These are phyloP conservation scores for Paragorgia papillata DNA, from an alignment of 92 coral and sea anemone species.

Conservation along the genomic window DNA sequence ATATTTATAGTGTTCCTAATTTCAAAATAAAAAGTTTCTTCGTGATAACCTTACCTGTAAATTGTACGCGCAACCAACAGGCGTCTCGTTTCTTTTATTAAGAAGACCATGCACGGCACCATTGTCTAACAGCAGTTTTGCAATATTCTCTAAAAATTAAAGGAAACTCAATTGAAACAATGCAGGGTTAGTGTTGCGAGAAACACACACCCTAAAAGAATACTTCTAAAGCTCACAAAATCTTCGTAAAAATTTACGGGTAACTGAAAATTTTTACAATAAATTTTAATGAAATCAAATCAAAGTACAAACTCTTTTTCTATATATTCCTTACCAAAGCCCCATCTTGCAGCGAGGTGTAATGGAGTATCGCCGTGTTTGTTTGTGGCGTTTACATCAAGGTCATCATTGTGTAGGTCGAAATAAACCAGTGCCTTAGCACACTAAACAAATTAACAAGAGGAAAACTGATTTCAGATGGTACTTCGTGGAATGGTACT, in stretches of 20 bases:
- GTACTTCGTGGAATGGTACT: too few species aligned
- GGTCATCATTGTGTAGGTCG: constrained; percentile 63
- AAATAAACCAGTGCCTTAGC: constrained; percentile 72
- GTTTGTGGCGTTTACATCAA: constrained; percentile 79
- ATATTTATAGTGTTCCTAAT: too few species aligned
- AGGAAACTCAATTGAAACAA: too few species aligned
- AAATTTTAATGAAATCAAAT: too few species aligned
- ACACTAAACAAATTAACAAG: constrained; percentile 56
- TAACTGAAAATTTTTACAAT: too few species aligned
- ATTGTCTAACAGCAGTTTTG: constrained; percentile 71
- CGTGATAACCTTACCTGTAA: constrained; percentile 68
- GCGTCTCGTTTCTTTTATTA: constrained; percentile 83
- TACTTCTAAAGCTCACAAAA: too few species aligned
- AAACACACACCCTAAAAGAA: too few species aligned
- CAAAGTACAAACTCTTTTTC: too few species aligned
- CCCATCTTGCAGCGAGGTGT: constrained; percentile 96
- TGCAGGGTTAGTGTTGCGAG: too few species aligned
- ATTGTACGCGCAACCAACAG: constrained; percentile 81
- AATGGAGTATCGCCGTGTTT: constrained; percentile 95
- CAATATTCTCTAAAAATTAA: constrained; percentile 68
- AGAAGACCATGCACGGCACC: constrained; percentile 73
- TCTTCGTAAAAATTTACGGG: too few species aligned
- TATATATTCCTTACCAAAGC: constrained; percentile 71
- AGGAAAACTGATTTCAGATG: neutral
- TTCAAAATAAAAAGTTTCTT: too few species aligned